Percentiles rank a stretch among this genome's conserved stretches.
These are phyloP conservation scores for Phoronis australis DNA, from an alignment of 2,888 invertebrate species.

Conservation along the genomic window DNA sequence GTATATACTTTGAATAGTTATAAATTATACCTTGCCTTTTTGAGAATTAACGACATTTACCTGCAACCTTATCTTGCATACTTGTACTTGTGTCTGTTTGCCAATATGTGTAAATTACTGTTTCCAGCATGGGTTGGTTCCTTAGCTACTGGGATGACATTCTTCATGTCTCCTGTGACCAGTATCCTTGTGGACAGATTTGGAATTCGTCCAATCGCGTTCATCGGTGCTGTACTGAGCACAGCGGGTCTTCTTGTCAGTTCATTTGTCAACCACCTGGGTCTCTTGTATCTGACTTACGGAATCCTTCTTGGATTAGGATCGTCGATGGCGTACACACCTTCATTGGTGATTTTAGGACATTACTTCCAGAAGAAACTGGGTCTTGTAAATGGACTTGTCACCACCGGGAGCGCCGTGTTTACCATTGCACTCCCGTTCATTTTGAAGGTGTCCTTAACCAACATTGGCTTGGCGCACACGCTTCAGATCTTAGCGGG, in stretches of 20 bases:
- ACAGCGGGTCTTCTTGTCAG: slow-evolving; percentile 73
- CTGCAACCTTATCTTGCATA: too few species aligned
- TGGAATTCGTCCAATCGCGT: slow-evolving; percentile 77
- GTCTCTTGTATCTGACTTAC: slow-evolving; percentile 76
- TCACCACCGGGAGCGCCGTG: slow-evolving; percentile 82
- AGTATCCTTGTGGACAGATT: slow-evolving; percentile 79
- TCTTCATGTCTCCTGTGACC: slow-evolving; percentile 79
- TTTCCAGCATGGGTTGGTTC: slow-evolving; percentile 82
- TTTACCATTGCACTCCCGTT: slow-evolving; percentile 65
- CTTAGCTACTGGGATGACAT: slow-evolving; percentile 80
- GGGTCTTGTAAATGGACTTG: slow-evolving; percentile 83
- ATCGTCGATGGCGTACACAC: slow-evolving; percentile 83
- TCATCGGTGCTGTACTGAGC: slow-evolving; percentile 75
- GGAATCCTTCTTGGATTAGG: slow-evolving; percentile 85
- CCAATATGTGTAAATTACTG: too few species aligned
- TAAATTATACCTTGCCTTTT: too few species aligned
- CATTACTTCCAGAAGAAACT: slow-evolving; percentile 81
- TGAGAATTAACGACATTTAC: too few species aligned
- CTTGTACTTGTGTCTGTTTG: too few species aligned
- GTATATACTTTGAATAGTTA: too few species aligned
- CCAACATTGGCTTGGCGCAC: slow-evolving; percentile 30
- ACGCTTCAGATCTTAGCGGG: slow-evolving; percentile 25
- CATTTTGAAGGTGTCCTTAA: slow-evolving; percentile 29
- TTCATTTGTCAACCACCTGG: slow-evolving; percentile 69
- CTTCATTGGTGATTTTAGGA: slow-evolving; percentile 83